These are phyloP conservation scores for Ephialtes manifestator DNA, from an alignment of 2,888 invertebrate species.

Conservation along the genomic window DNA sequence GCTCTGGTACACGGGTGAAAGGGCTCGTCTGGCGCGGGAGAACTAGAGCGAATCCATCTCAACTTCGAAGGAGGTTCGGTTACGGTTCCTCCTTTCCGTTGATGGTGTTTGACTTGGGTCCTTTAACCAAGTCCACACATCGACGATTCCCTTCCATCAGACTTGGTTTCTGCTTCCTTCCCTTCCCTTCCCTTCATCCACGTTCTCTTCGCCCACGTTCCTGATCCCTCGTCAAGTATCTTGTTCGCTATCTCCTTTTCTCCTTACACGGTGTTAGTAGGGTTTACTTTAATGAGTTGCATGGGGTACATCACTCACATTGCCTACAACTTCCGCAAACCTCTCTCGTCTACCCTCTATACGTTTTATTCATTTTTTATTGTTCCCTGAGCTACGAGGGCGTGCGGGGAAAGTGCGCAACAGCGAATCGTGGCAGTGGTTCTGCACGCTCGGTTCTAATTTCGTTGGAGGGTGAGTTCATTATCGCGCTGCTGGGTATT, in stretches of 20 bases:
- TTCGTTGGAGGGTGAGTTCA: constrained; percentile 26
- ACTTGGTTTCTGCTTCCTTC: constrained; percentile 16
- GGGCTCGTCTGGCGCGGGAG: constrained; percentile 28
- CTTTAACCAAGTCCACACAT: constrained; percentile 54
- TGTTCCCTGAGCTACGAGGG: neutral
- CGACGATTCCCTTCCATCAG: constrained; percentile 25
- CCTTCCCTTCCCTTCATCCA: constrained; percentile 15
- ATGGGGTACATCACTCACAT: constrained; percentile 37
- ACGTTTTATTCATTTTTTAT: constrained; percentile 42
- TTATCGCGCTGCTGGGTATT: constrained; percentile 3
- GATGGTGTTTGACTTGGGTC: constrained; percentile 68
- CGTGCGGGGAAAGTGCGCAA: neutral
- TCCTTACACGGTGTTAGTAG: constrained; percentile 36
- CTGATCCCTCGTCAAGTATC: neutral
- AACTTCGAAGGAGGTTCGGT: constrained; percentile 46
- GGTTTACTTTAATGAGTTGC: constrained; percentile 53
- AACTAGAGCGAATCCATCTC: constrained; percentile 32
- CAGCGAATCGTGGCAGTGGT: neutral
- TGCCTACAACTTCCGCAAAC: constrained; percentile 34
- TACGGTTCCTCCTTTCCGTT: constrained; percentile 51
- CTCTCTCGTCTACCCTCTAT: constrained; percentile 8
- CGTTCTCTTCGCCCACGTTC: constrained; percentile 32
- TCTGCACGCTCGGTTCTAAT: constrained; percentile 24
- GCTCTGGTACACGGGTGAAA: constrained; percentile 30
- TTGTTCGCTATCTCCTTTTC: constrained; percentile 36